Percentiles rank a stretch among this genome's conserved stretches.
These are phyloP conservation scores for Notoglanidium macrostoma DNA, from an alignment of 2,797 vertebrate species.

Conservation along the genomic window DNA sequence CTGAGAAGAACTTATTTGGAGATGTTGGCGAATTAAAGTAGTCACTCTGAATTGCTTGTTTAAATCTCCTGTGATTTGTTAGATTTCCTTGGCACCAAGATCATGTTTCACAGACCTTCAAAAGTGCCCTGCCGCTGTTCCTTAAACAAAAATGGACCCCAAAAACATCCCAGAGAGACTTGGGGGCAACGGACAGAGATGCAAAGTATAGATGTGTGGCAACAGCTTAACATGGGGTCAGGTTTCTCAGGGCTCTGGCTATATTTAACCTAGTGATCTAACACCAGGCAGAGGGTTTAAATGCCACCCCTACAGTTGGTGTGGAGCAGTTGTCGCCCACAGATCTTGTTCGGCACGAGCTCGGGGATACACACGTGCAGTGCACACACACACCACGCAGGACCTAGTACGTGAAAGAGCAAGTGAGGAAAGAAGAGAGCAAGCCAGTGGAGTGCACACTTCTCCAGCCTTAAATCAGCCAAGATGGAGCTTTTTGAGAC, in stretches of 20 bases:
- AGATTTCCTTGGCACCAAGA: slow-evolving; percentile 65
- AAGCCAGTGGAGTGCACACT: slow-evolving; percentile 36
- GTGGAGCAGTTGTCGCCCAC: slow-evolving; percentile 85
- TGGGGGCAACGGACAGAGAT: slow-evolving; percentile 81
- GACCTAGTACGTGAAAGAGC: slow-evolving; percentile 61
- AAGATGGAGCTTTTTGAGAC: slow-evolving; percentile 98
- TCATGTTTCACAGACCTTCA: slow-evolving; percentile 64
- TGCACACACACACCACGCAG: slow-evolving; percentile 51
- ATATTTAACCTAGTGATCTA: slow-evolving; percentile 99
- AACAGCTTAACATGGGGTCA: slow-evolving; percentile 97
- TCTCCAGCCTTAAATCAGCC: slow-evolving; percentile 57
- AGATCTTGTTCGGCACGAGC: slow-evolving; percentile 76
- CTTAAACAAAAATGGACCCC: slow-evolving; percentile 44
- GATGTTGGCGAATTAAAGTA: slow-evolving; percentile 72
- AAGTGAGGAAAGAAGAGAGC: slow-evolving; percentile 54
- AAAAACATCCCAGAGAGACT: slow-evolving; percentile 73
- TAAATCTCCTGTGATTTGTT: slow-evolving; percentile 60
- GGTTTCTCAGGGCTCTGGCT: slow-evolving; percentile 93
- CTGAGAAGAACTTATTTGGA: slow-evolving; percentile 18
- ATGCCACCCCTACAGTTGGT: slow-evolving; percentile 97
- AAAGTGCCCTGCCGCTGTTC: slow-evolving; percentile 41
- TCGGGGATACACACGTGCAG: slow-evolving; percentile 57
- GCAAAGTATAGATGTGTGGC: slow-evolving; percentile 96
- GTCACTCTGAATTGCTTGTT: slow-evolving; percentile 65
- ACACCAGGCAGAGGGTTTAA: slow-evolving; percentile 97